Evolutionary conservation across 2,888 invertebrate genomes (phyloP).

Genomic region (Apamea sordens): DNA sequence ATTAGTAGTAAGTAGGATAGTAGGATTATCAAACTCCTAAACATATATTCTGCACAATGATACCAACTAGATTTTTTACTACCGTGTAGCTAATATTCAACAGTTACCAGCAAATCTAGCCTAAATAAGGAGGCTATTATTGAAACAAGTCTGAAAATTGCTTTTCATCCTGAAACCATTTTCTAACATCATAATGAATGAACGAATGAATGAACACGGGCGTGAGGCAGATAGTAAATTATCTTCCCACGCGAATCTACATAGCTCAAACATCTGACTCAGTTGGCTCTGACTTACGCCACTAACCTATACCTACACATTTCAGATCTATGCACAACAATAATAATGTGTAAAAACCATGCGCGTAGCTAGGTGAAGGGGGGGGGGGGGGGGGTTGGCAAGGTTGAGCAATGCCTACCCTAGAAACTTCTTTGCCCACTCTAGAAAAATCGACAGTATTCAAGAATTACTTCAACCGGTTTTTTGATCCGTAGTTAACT

Average conservation of each 20-base stretch:
- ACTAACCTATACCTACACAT: conserved; percentile 16
- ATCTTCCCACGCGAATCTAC: conserved; percentile 13
- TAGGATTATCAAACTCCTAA: not conserved
- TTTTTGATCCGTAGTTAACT: too few relatives aligned
- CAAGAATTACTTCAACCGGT: too few relatives aligned
- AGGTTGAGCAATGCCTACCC: too few relatives aligned
- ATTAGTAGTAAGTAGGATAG: too few relatives aligned
- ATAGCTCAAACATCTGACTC: conserved; percentile 35
- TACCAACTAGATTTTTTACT: not conserved
- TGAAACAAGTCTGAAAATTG: not conserved
- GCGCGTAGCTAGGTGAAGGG: too few relatives aligned
- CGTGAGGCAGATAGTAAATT: conserved; percentile 2
- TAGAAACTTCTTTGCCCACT: too few relatives aligned
- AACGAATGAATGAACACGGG: conserved; percentile 16
- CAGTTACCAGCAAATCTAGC: not conserved
- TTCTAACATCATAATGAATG: conserved; percentile 5
- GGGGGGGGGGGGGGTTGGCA: too few relatives aligned
- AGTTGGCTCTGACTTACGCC: conserved; percentile 18
- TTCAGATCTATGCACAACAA: not conserved
- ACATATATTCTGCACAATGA: not conserved
- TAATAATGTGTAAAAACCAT: not conserved
- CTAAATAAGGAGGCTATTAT: not conserved
- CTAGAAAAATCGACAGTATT: too few relatives aligned
- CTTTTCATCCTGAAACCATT: conserved; percentile 10
- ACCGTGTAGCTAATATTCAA: not conserved